A percentile compares a stretch with the other conserved stretches of the same genome.
These are phyloP conservation scores for Seira ritae DNA, from an alignment of 2,888 invertebrate species.

Conservation along the genomic window DNA sequence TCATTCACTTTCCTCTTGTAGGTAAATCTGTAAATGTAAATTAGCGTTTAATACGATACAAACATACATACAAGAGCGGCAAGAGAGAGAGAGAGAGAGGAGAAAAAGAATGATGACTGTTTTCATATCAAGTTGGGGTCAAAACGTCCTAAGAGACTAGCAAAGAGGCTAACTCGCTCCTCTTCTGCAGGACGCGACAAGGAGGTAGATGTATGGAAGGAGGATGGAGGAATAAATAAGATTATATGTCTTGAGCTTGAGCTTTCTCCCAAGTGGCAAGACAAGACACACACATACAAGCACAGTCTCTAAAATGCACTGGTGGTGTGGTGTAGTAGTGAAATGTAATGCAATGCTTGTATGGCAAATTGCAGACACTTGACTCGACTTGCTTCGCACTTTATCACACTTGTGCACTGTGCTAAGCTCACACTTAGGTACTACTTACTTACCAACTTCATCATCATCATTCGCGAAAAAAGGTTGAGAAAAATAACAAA, in stretches of 20 bases:
- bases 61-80: background rate
- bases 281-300: background rate
- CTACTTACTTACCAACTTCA: background rate
- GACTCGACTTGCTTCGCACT: slow-evolving; percentile 9
- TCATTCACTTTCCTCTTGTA: slow-evolving; percentile 7
- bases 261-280: slow-evolving; percentile 42
- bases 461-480: background rate
- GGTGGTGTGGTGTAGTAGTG: too few relatives aligned
- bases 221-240: background rate
- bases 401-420: slow-evolving; percentile 3
- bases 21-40: slow-evolving; percentile 21
- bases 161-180: slow-evolving; percentile 3
- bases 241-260: slow-evolving; percentile 20
- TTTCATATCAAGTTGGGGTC: slow-evolving; percentile 29
- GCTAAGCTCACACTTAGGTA: slow-evolving; percentile 15
- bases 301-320: background rate
- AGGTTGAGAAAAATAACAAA: slow-evolving; percentile 38
- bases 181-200: background rate
- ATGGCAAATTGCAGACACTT: slow-evolving; percentile 13
- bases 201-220: background rate
- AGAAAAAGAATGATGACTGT: slow-evolving; percentile 21
- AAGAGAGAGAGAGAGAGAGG: background rate
- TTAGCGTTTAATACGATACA: slow-evolving; percentile 5
- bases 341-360: slow-evolving; percentile 10
- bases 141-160: slow-evolving; percentile 38